These are phyloP conservation scores for Tipula lateralis DNA, from an alignment of 2,888 invertebrate genomes.

Conservation along the genomic window DNA sequence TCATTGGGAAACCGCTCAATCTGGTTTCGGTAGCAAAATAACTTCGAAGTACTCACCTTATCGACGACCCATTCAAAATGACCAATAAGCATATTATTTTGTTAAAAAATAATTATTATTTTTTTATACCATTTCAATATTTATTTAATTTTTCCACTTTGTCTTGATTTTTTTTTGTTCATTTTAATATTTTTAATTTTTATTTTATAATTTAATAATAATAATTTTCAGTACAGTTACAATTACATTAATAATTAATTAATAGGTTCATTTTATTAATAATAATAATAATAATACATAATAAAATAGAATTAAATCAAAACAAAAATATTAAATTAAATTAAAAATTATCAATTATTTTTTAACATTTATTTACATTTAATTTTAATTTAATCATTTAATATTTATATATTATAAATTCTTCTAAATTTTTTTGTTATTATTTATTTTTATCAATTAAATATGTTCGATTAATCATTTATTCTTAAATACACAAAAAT, in stretches of 20 bases:
- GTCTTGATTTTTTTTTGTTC: neutral
- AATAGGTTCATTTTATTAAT: neutral
- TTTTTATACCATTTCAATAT: slow-evolving; percentile 20
- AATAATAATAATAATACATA: neutral
- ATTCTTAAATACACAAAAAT: neutral
- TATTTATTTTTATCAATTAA: neutral
- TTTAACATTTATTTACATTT: slow-evolving; percentile 20
- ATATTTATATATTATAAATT: neutral
- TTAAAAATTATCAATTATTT: neutral
- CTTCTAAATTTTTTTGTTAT: neutral
- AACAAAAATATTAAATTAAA: neutral
- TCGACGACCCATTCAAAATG: too few relatives aligned
- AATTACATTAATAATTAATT: slow-evolving; percentile 24
- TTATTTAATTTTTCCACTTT: neutral
- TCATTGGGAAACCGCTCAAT: too few relatives aligned
- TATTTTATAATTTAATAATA: slow-evolving; percentile 9
- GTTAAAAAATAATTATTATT: neutral
- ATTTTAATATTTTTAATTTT: neutral
- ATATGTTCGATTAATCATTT: neutral
- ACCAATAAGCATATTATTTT: too few relatives aligned
- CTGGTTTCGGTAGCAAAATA: too few relatives aligned
- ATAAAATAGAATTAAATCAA: slow-evolving; percentile 3
- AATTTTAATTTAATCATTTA: neutral
- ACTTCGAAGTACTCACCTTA: too few relatives aligned
- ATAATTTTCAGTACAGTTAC: slow-evolving; percentile 24